Conservation (phyloP, 2,113 vertebrate genomes). For the Australoheros scitulus region DNA sequence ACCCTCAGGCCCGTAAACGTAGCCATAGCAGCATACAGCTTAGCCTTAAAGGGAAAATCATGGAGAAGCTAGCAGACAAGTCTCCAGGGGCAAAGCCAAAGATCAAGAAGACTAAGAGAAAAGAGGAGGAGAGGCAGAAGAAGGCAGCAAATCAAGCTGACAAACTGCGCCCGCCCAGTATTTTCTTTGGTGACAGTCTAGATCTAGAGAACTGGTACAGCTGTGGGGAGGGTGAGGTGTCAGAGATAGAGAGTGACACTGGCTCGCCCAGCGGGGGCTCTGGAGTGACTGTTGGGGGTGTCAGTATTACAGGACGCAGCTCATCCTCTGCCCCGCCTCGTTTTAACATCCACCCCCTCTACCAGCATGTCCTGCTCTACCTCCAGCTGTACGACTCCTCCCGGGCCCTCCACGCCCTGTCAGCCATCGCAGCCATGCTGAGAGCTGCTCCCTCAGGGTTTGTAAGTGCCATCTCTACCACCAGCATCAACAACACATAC, state of each 20-base stretch:
- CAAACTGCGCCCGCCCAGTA: conserved; percentile 86
- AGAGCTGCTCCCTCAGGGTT: conserved; percentile 91
- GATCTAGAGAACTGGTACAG: conserved; percentile 99
- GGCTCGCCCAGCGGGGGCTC: conserved; percentile 86
- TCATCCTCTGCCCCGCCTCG: conserved; percentile 78
- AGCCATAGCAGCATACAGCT: conserved; percentile 97
- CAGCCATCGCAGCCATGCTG: conserved; percentile 93
- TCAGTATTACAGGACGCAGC: conserved; percentile 55
- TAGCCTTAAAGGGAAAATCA: conserved; percentile 90
- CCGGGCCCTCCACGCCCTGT: conserved; percentile 92
- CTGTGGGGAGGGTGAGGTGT: conserved; percentile 97
- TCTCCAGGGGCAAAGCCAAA: conserved; percentile 96
- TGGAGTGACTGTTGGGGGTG: conserved; percentile 29
- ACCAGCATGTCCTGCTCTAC: conserved; percentile 97
- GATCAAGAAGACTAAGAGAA: conserved; percentile 90
- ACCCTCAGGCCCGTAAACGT: conserved; percentile 85
- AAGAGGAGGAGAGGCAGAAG: conserved; percentile 91
- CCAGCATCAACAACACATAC: conserved; percentile 95
- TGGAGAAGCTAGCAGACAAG: conserved; percentile 90
- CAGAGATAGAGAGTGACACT: conserved; percentile 95
- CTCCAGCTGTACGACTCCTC: conserved; percentile 97
- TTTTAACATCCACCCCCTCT: conserved; percentile 95
- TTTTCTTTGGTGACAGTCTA: conserved; percentile 96
- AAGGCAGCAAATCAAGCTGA: conserved; percentile 84
- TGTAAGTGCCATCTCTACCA: conserved; percentile 97